Evolutionary conservation across 2,888 invertebrate genomes (phyloP).

Genomic region (Oscheius myriophilus): DNA sequence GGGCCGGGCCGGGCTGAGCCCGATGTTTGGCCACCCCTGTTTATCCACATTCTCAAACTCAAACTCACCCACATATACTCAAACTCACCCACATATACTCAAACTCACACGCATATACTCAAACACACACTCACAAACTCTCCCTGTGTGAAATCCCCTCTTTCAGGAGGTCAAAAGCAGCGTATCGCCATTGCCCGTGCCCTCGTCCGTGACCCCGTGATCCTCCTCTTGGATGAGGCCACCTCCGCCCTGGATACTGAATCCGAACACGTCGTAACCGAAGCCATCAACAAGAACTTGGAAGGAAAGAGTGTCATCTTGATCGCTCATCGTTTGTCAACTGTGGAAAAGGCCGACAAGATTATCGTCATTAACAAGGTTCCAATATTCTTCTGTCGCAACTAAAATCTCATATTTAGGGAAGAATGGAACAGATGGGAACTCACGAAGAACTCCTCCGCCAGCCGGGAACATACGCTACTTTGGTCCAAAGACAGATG

Average conservation of each 20-base stretch:
- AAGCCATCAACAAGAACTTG: conserved; percentile 72
- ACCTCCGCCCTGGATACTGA: conserved; percentile 67
- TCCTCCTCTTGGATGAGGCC: conserved; percentile 67
- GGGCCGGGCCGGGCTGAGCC: no score
- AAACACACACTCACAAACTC: no score
- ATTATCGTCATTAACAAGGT: conserved; percentile 70
- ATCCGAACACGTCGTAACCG: conserved; percentile 67
- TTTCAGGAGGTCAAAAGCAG: conserved; percentile 63
- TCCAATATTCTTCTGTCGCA: conserved; percentile 14
- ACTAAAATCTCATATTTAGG: conserved; percentile 28
- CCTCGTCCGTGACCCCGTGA: conserved; percentile 62
- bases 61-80: no score
- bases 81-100: no score
- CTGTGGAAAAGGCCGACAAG: conserved; percentile 73
- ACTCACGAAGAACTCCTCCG: conserved; percentile 73
- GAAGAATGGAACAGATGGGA: conserved; percentile 73
- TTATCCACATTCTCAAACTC: no score
- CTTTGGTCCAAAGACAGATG: conserved; percentile 72
- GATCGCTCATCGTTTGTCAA: conserved; percentile 74
- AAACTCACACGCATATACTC: no score
- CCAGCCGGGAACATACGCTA: conserved; percentile 72
- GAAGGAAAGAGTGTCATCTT: conserved; percentile 73
- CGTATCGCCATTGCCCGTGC: conserved; percentile 65
- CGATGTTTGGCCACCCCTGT: no score
- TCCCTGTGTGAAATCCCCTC: no score